Evolutionary conservation across 2,888 invertebrate species (phyloP).

Genomic region (Eupithecia centaureata): DNA sequence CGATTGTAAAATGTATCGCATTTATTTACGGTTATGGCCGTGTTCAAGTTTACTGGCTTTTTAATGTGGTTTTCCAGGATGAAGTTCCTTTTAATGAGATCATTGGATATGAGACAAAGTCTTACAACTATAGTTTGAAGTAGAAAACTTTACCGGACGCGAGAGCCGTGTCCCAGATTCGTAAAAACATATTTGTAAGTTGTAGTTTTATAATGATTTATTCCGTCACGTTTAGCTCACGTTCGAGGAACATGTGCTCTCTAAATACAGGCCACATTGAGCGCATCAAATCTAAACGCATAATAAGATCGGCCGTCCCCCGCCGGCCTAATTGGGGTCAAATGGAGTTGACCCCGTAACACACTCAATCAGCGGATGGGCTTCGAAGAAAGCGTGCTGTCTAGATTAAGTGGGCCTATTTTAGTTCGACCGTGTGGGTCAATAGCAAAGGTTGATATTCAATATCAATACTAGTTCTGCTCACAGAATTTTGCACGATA

Average conservation of each 20-base stretch:
- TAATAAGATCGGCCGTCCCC: slow-evolving; percentile 21
- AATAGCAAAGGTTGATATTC: neutral
- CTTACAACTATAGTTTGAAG: neutral
- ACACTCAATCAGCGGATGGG: slow-evolving; percentile 27
- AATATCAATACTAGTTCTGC: slow-evolving; percentile 5
- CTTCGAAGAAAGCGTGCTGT: slow-evolving; percentile 16
- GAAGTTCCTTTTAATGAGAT: slow-evolving; percentile 17
- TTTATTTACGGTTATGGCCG: slow-evolving; percentile 29
- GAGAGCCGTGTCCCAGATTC: neutral
- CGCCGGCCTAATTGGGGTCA: slow-evolving; percentile 35
- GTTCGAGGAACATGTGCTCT: neutral
- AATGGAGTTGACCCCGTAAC: slow-evolving; percentile 36
- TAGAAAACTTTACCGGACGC: neutral
- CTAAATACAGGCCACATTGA: neutral
- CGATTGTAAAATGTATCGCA: slow-evolving; percentile 31
- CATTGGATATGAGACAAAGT: slow-evolving; percentile 10
- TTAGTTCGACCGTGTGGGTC: slow-evolving; percentile 4
- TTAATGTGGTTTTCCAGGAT: slow-evolving; percentile 17
- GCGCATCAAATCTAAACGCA: slow-evolving; percentile 12
- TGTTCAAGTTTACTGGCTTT: slow-evolving; percentile 19
- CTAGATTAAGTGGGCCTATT: slow-evolving; percentile 18
- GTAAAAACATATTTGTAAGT: neutral
- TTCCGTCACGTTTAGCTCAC: neutral
- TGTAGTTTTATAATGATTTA: neutral
- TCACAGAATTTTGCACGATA: neutral